Conservation (phyloP, 1,140 invertebrate genomes). For the Drosophila melanica region DNA sequence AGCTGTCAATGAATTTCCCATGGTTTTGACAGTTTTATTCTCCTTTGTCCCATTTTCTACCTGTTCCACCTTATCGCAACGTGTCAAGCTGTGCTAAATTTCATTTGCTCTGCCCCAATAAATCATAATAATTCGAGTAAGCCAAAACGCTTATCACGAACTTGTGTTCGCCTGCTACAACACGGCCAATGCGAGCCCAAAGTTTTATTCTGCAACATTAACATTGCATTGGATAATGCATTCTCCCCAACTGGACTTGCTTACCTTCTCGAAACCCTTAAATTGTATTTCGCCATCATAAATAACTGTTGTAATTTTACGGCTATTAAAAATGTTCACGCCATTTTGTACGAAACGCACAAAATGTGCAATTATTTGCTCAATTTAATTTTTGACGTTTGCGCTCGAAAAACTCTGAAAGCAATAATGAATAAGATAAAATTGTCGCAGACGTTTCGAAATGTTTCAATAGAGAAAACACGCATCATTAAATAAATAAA, state of each 20-base stretch:
- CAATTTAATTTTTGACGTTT: slow-evolving; percentile 46
- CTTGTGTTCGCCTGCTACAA: slow-evolving; percentile 11
- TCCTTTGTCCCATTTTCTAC: slow-evolving; percentile 7
- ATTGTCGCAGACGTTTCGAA: slow-evolving; percentile 4
- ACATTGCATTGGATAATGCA: neutral
- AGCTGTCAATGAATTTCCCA: slow-evolving; percentile 71
- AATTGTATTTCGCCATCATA: neutral
- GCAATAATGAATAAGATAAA: slow-evolving; percentile 4
- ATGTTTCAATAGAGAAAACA: neutral
- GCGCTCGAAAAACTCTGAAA: slow-evolving; percentile 4
- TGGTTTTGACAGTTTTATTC: slow-evolving; percentile 71
- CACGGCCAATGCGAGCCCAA: slow-evolving; percentile 4
- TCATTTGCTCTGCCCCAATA: slow-evolving; percentile 59
- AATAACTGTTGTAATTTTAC: slow-evolving; percentile 26
- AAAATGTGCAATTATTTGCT: slow-evolving; percentile 48
- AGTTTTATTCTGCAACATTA: neutral
- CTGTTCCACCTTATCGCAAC: slow-evolving; percentile 54
- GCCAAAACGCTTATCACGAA: slow-evolving; percentile 10
- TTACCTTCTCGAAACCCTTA: neutral
- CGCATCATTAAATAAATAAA: neutral
- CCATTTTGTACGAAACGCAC: slow-evolving; percentile 13
- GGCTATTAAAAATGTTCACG: slow-evolving; percentile 45
- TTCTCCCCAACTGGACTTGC: neutral
- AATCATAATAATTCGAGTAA: slow-evolving; percentile 44
- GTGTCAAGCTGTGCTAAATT: slow-evolving; percentile 64